A percentile compares a stretch with the other conserved stretches of the same genome.
These are phyloP conservation scores for Lamproptera curius DNA, from an alignment of 2,888 invertebrate species.

Conservation along the genomic window DNA sequence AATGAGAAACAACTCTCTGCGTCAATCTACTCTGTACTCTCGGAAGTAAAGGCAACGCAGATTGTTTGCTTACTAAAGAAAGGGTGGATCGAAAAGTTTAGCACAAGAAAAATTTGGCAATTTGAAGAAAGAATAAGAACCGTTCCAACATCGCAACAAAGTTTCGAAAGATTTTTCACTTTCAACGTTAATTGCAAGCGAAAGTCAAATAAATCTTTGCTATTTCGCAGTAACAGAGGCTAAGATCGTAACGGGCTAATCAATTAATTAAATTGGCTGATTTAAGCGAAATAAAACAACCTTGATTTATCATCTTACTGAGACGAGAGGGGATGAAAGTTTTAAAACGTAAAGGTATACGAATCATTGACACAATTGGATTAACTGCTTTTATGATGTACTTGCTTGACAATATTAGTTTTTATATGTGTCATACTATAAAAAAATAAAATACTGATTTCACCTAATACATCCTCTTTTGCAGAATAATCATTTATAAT, in stretches of 20 bases:
- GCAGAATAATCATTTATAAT: no score
- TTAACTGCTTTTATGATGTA: no score
- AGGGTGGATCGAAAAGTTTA: conserved; percentile 72
- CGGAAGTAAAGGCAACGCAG: conserved; percentile 42
- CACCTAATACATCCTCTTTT: no score
- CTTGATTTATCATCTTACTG: neutral
- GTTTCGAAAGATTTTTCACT: conserved; percentile 74
- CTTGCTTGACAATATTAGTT: no score
- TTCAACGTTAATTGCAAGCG: conserved; percentile 70
- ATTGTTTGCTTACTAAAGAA: conserved; percentile 67
- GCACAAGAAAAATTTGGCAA: conserved; percentile 69
- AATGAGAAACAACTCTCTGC: no score
- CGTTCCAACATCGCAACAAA: conserved; percentile 48
- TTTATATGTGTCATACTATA: no score
- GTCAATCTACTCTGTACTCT: conserved; percentile 33
- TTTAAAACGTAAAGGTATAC: neutral
- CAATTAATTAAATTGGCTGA: conserved; percentile 60
- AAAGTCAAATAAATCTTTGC: conserved; percentile 73
- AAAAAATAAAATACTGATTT: no score
- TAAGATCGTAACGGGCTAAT: conserved; percentile 56
- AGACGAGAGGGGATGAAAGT: neutral
- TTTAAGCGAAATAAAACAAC: neutral
- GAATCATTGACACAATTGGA: neutral
- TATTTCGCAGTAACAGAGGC: conserved; percentile 55
- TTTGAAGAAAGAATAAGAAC: conserved; percentile 68